Evolutionary conservation across 1,140 invertebrate species (phyloP).

Genomic region (Aphidius gifuensis): DNA sequence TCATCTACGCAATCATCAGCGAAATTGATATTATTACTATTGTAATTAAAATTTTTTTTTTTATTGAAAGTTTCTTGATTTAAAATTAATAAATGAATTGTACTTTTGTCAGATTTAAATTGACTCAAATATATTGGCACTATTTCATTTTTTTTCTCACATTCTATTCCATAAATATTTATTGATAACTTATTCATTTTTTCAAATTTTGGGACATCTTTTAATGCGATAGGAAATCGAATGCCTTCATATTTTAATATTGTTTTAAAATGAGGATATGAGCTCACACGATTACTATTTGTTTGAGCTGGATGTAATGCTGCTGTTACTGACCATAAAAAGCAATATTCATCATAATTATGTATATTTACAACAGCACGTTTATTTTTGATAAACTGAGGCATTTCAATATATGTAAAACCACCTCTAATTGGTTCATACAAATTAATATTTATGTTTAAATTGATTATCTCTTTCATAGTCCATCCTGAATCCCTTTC

Average conservation of each 20-base stretch:
- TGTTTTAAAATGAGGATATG: conserved; percentile 14
- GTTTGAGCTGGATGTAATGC: conserved; percentile 11
- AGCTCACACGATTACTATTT: conserved; percentile 4
- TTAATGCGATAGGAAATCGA: conserved; percentile 23
- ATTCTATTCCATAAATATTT: conserved; percentile 5
- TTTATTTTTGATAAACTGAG: conserved; percentile 24
- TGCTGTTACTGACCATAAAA: conserved; percentile 22
- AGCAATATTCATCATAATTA: conserved; percentile 19
- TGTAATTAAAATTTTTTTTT: too few relatives aligned
- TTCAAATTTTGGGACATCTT: conserved; percentile 24
- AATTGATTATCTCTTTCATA: conserved; percentile 26
- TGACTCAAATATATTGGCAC: conserved; percentile 1
- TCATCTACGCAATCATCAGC: neutral
- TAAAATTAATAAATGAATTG: neutral
- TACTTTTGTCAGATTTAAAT: neutral
- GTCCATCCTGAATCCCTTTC: conserved; percentile 27
- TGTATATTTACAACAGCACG: conserved; percentile 26
- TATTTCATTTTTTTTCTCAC: neutral
- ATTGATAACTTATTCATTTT: conserved; percentile 26
- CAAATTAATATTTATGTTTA: conserved; percentile 26
- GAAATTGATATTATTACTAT: too few relatives aligned
- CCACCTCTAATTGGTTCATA: conserved; percentile 26
- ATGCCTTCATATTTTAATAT: conserved; percentile 19
- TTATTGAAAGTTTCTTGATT: neutral
- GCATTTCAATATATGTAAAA: conserved; percentile 23